Evolutionary conservation across 2,888 invertebrate genomes (phyloP), one percentile per base, ranked within the genome.

Genomic region (Eupithecia abbreviata): DNA sequence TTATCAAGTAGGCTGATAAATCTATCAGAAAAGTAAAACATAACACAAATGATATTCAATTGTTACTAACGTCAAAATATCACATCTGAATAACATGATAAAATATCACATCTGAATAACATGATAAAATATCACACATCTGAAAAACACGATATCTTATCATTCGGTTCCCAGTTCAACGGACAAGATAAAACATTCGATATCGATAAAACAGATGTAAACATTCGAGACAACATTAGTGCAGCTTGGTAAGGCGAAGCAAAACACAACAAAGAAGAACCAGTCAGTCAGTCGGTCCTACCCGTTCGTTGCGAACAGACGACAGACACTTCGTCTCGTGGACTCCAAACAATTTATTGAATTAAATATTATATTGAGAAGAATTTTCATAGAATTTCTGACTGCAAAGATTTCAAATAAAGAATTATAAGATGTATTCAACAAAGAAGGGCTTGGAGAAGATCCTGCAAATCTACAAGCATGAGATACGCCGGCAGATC

Each of bases 401-500:
- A 72, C 75, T 15, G 76, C 49, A 42, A 75, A 76, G 62, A 79
- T 74, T 58, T 13, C 42, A 67, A 47, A 68, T 49, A 30, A 68
- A 71, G 73, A 72, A 78, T 73, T 70, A 58, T 72, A 92, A 87
- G 80, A 95, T 95, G 95, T 93, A 91, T 85, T 90, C 92, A 13
- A 89, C 94, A 68, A 91, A 89, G 88, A 93, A 90, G 84, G 91
- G 91, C 84, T 86, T 93, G 83, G 93, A 93, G 72, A 92, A 86
- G 84, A 84, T 94, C 76, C 83, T 93, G 74, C 91, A 92, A 83
- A 86, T 90, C 71, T 94, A 93, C 86, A 93, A 90, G 85, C 92
- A 92, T 84, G 95, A 95, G 84, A 85, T 95, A 73, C 91, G 93
- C 84, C 90, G 95, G 79, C 93, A 94, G 79, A 96, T 96, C 82